Conservation (phyloP, 2,888 invertebrate species). For the Cataglyphis cursor region DNA sequence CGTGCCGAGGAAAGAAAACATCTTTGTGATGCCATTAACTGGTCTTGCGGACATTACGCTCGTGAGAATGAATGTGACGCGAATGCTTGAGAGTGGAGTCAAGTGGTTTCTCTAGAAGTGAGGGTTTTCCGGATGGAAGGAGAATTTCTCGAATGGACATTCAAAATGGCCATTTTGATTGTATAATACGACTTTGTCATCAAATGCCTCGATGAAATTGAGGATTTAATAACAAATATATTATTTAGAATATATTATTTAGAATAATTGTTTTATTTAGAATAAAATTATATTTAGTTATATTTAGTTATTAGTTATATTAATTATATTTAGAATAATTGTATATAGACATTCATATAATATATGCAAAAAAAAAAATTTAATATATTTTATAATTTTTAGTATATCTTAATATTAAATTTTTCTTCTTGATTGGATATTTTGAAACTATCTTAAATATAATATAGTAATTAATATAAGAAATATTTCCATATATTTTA, state of each 20-base stretch:
- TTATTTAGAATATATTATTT: background rate
- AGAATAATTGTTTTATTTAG: background rate
- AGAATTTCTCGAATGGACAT: background rate
- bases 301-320: too few species aligned
- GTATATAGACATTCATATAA: background rate
- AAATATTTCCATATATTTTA: background rate
- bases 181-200: constrained; percentile 1
- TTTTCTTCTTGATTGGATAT: background rate
- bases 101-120: background rate
- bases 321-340: background rate
- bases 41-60: constrained; percentile 4
- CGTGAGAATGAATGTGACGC: background rate
- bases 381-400: background rate
- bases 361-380: background rate
- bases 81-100: constrained; percentile 14
- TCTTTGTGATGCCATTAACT: constrained; percentile 47
- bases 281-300: too few species aligned
- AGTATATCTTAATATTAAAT: background rate
- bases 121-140: background rate
- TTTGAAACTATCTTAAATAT: background rate
- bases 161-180: background rate
- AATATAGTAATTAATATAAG: background rate
- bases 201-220: background rate
- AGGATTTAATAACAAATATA: background rate
- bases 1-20: constrained; percentile 32